Base-by-base conservation (phyloP, 2,113 vertebrate genomes). In the Brachirus orientalis region DNA sequence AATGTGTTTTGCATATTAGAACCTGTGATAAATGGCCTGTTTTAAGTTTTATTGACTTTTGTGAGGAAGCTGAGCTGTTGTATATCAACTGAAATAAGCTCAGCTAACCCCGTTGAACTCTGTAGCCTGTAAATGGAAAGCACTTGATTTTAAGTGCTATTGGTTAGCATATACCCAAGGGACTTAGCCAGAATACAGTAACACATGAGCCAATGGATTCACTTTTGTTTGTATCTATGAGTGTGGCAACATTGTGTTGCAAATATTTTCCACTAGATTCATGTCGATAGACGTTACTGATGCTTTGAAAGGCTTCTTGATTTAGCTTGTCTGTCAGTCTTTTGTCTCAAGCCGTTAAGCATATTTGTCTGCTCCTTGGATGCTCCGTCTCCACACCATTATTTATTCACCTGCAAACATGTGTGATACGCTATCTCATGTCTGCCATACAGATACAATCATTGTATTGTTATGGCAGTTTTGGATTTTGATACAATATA, bases 1-100 rank as follows among this genome's bases (percentile, higher is more conserved):
- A n/a, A 38, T 19, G 16, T 48, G 45, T 75, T 12, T 60, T 82
- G 78, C 78, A 77, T 77, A 59, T 76, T 77, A 76, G 80, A 81
- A 66, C 14, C 47, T 60, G n/a, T 54, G 46, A 78, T 75, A 63
- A 82, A 84, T 61, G 65, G 37, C 54, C 9, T 35, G 55, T 62
- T 63, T n/a, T 47, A 61, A 69, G 11, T 64, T 72, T 13, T 38
- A 71, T 69, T 58, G 63, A 48, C 35, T 80, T 37, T 72, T 84
- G 75, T 69, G 65, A 50, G 55, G 19, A 66, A 17, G 43, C 54
- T 60, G 63, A 68, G 63, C 63, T 44, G 56, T 46, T 59, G 19
- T 17, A 10, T 60, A 72, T 65, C 17, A 53, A 60, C 18, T 1
- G 69, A 66, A 74, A 70, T 69, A 51, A 54, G 35, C 64, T 48